Base-by-base conservation (phyloP, 2,113 vertebrate species). In the Elephantulus edwardii region DNA sequence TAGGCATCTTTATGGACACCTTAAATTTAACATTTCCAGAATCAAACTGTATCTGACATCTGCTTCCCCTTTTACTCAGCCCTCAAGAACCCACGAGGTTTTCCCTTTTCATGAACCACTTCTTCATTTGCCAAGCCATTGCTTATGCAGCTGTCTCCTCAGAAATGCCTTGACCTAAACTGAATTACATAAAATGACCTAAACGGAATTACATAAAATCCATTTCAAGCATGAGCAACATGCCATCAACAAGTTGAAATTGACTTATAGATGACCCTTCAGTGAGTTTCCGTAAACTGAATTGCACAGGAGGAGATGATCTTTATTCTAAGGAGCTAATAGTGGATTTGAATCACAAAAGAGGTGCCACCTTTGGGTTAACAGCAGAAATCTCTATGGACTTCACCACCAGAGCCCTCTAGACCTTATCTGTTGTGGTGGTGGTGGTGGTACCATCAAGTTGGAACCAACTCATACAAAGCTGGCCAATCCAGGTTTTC, bases 191-290 rank as follows among this genome's bases (percentile, higher is more conserved):
- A 50, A 16, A 16, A 50, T 10, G 48, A 50, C 48, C 48, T 16
- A 8, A 50, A 50, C 48, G 16, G 16, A 8, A 86, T 66, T 89
- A 60, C 13, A 38, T 64, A n/a, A 62, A 89, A 89, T 72, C 66
- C 48, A 72, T 79, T 87, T 75, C 76, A 48, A 87, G 54, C 48
- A 62, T n/a, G 56, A 72, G 33, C 60, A 87, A 77, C 77, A 42
- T 60, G 68, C 35, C 60, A n/a, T n/a, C n/a, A n/a, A n/a, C n/a
- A n/a, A n/a, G n/a, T n/a, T n/a, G n/a, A n/a, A n/a, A n/a, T n/a
- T n/a, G n/a, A n/a, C n/a, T n/a, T n/a, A n/a, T n/a, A n/a, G n/a
- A n/a, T n/a, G n/a, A n/a, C n/a, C n/a, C n/a, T n/a, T n/a, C n/a
- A n/a, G n/a, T n/a, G n/a, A n/a, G n/a, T n/a, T n/a, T n/a, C n/a